phyloP scores from a whole-genome alignment of 2,888 invertebrate species.

The Troglohyphantes excavatus region DNA sequence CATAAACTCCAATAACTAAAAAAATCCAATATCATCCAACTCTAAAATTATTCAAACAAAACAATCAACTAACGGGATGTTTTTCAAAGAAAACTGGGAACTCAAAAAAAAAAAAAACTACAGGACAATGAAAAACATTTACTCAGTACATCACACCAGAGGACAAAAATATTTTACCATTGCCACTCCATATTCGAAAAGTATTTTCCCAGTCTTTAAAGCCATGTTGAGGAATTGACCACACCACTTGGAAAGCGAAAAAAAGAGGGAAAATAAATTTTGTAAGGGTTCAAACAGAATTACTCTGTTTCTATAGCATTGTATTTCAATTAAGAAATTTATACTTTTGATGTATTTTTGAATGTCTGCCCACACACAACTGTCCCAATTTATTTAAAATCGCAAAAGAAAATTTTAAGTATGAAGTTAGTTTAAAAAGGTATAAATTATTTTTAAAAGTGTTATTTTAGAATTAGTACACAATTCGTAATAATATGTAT shows the following conservation, averaged over 20 bases:
- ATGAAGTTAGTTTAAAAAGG: no score
- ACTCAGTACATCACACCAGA: constrained; percentile 50
- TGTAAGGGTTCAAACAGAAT: constrained; percentile 67
- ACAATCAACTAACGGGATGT: constrained; percentile 12
- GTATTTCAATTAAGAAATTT: constrained; percentile 31
- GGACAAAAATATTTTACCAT: constrained; percentile 79
- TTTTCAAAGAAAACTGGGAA: constrained; percentile 45
- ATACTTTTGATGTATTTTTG: no score
- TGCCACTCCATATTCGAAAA: constrained; percentile 81
- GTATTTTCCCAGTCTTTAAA: constrained; percentile 81
- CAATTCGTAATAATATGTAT: no score
- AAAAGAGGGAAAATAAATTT: constrained; percentile 76
- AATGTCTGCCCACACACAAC: no score
- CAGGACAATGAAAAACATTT: constrained; percentile 41
- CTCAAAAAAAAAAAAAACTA: constrained; percentile 47
- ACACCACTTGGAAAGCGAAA: constrained; percentile 80
- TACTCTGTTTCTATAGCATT: constrained; percentile 61
- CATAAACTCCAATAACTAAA: constrained; percentile 8
- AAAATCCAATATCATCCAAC: background rate
- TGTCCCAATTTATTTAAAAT: no score
- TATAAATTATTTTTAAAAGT: no score
- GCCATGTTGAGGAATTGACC: constrained; percentile 80
- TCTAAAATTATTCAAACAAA: constrained; percentile 27
- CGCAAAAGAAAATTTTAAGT: no score
- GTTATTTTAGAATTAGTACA: no score